These are phyloP conservation scores for Hoplias malabaricus DNA, from an alignment of 2,113 vertebrate species.

Conservation along the genomic window DNA sequence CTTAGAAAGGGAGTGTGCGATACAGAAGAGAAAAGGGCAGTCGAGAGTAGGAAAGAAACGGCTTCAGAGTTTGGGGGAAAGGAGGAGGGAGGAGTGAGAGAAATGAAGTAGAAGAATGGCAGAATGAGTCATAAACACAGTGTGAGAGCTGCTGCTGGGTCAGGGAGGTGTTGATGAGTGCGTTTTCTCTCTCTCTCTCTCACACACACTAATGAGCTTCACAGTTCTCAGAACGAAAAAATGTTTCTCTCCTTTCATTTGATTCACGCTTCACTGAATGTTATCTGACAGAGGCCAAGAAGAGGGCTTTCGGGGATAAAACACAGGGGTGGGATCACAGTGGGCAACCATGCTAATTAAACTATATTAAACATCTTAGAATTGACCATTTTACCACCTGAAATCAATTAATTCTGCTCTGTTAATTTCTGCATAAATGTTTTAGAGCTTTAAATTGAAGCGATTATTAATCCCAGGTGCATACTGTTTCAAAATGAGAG, in stretches of 20 bases:
- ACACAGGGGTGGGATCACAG: no score
- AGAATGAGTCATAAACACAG: constrained; percentile 29
- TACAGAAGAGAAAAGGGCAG: background rate
- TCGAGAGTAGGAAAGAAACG: background rate
- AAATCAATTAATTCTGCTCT: no score
- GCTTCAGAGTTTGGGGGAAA: background rate
- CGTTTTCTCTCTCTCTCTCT: background rate
- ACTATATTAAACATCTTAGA: no score
- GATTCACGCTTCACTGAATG: background rate
- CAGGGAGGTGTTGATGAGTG: constrained; percentile 22
- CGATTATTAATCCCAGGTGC: no score
- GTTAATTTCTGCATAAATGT: no score
- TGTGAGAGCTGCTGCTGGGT: background rate
- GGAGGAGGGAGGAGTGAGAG: background rate
- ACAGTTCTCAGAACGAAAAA: constrained; percentile 10
- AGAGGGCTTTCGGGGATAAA: background rate
- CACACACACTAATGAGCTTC: constrained; percentile 7
- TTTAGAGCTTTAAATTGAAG: no score
- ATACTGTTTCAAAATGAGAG: no score
- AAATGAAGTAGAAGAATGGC: background rate
- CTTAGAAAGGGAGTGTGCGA: background rate
- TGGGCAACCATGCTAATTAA: no score
- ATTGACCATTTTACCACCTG: no score
- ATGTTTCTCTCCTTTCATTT: background rate
- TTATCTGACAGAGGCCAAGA: background rate